Evolutionary conservation across 1,140 invertebrate species (phyloP).

Genomic region (Palaemon carinicauda): DNA sequence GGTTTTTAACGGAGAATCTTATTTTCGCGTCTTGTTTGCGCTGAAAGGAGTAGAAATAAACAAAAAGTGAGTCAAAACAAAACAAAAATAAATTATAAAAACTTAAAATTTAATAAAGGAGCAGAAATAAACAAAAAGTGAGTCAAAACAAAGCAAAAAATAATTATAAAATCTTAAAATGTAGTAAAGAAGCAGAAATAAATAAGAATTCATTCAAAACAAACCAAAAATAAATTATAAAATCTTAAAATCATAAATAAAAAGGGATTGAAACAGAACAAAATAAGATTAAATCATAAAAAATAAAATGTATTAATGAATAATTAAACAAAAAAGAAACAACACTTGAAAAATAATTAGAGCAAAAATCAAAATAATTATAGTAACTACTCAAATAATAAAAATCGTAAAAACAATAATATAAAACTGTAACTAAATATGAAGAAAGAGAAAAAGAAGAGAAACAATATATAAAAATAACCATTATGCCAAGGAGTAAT

Average conservation of each 20-base stretch:
- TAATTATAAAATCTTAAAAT: background rate
- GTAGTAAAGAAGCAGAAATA: background rate
- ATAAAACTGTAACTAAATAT: no score
- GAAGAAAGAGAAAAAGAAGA: no score
- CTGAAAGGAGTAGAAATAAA: background rate
- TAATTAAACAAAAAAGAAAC: no score
- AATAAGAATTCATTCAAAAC: background rate
- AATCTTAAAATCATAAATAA: background rate
- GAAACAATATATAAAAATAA: no score
- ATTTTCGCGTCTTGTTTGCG: background rate
- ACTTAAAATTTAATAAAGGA: background rate
- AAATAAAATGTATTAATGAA: no score
- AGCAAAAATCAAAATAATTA: no score
- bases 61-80: background rate
- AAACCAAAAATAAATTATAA: background rate
- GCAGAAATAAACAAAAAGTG: background rate
- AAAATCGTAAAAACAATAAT: no score
- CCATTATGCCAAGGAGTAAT: no score
- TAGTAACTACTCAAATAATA: no score
- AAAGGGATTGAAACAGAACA: background rate
- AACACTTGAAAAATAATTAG: no score
- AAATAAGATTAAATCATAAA: background rate
- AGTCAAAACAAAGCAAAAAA: background rate
- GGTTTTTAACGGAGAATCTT: no score
- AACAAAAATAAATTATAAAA: background rate